Evolutionary conservation across 2,113 vertebrate species (phyloP).

Genomic region (Australoheros scitulus): DNA sequence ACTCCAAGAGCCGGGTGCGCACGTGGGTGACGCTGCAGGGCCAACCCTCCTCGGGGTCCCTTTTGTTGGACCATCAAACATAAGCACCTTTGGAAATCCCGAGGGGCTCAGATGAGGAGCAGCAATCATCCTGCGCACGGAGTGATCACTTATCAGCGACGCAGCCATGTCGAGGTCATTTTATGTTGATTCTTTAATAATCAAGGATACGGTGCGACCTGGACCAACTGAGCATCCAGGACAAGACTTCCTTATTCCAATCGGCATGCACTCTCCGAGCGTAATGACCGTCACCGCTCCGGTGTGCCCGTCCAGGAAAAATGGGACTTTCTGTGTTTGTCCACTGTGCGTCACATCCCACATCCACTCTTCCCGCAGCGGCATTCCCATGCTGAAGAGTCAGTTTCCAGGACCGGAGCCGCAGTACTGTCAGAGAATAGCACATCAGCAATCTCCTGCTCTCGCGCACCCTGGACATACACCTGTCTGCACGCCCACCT

Average conservation of each 20-base stretch:
- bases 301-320: slow-evolving; percentile 91
- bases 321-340: slow-evolving; percentile 93
- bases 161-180: slow-evolving; percentile 95
- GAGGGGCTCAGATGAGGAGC: slow-evolving; percentile 84
- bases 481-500: slow-evolving; percentile 90
- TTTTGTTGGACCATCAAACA: slow-evolving; percentile 94
- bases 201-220: slow-evolving; percentile 92
- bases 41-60: slow-evolving; percentile 96
- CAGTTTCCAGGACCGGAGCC: slow-evolving; percentile 86
- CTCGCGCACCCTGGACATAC: slow-evolving; percentile 88
- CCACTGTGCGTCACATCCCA: slow-evolving; percentile 96
- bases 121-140: slow-evolving; percentile 54
- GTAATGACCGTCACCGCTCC: slow-evolving; percentile 90
- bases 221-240: slow-evolving; percentile 82
- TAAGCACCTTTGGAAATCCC: slow-evolving; percentile 91
- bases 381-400: slow-evolving; percentile 89
- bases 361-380: slow-evolving; percentile 86
- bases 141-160: slow-evolving; percentile 38
- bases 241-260: slow-evolving; percentile 93
- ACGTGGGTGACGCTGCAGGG: slow-evolving; percentile 92
- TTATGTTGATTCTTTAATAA: slow-evolving; percentile 97
- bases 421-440: slow-evolving; percentile 87
- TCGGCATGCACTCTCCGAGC: slow-evolving; percentile 91
- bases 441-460: slow-evolving; percentile 81
- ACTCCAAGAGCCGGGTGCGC: slow-evolving; percentile 86